Evolutionary conservation across 2,113 vertebrate species (phyloP).

Genomic region (Catharus minimus): DNA sequence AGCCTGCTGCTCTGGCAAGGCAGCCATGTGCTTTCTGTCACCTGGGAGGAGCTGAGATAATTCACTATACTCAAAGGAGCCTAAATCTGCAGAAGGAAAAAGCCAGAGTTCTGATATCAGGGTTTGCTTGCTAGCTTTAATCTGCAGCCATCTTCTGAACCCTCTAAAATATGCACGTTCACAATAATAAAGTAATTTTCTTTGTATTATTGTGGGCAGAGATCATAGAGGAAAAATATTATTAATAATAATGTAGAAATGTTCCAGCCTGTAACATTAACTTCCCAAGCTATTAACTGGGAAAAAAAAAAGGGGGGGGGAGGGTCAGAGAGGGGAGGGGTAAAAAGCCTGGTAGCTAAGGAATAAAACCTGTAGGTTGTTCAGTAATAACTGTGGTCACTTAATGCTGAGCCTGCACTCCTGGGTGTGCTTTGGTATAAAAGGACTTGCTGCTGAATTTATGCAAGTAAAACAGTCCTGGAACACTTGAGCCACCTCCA

Average conservation of each 20-base stretch:
- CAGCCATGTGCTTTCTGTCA: background rate
- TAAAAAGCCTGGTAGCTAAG: background rate
- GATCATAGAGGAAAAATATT: background rate
- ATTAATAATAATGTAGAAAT: background rate
- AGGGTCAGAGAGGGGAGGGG: too few relatives aligned
- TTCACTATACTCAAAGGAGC: accelerated
- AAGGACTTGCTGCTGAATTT: background rate
- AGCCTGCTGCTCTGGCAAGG: background rate
- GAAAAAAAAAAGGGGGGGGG: background rate
- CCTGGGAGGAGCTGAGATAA: background rate
- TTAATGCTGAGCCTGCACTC: background rate
- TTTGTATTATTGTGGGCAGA: background rate
- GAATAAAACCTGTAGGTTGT: background rate
- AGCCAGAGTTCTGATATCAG: background rate
- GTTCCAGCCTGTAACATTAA: background rate
- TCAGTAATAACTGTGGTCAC: background rate
- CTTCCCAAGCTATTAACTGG: background rate
- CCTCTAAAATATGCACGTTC: accelerated
- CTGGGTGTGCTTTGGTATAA: background rate
- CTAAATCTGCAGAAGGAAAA: background rate
- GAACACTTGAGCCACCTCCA: background rate
- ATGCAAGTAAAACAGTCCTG: background rate
- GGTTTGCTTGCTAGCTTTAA: background rate
- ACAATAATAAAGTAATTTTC: background rate
- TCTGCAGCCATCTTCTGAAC: background rate